These are phyloP conservation scores for Eurypyga helias DNA, from an alignment of 2,113 vertebrate species.

Conservation along the genomic window DNA sequence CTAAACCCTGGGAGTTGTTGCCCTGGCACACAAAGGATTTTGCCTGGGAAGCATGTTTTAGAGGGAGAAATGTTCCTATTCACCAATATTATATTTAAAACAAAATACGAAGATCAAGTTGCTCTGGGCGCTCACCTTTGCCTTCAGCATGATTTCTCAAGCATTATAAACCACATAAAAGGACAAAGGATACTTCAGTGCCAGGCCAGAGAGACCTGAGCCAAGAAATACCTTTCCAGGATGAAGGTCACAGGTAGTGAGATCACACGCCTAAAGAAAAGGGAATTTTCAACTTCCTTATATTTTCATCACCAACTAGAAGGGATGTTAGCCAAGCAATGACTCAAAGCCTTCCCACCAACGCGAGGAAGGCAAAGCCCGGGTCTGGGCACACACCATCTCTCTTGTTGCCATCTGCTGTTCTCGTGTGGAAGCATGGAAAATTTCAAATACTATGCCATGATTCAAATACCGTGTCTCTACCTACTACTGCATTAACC, in stretches of 20 bases:
- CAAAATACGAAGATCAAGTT: background rate
- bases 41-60: background rate
- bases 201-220: background rate
- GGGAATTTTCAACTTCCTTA: background rate
- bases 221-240: background rate
- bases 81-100: background rate
- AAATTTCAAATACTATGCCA: background rate
- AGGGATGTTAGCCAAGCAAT: background rate
- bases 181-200: background rate
- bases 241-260: background rate
- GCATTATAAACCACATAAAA: background rate
- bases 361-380: background rate
- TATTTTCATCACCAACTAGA: background rate
- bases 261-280: background rate
- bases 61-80: background rate
- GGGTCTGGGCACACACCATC: background rate
- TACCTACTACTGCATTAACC: background rate
- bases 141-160: background rate
- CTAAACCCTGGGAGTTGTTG: background rate
- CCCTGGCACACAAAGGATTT: background rate
- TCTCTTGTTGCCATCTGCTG: slow-evolving; percentile 58
- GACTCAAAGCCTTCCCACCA: background rate
- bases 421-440: background rate
- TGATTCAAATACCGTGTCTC: background rate
- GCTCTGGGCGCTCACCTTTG: background rate